Evolutionary conservation across 2,113 vertebrate species (phyloP).

Genomic region (Semicossyphus pulcher): DNA sequence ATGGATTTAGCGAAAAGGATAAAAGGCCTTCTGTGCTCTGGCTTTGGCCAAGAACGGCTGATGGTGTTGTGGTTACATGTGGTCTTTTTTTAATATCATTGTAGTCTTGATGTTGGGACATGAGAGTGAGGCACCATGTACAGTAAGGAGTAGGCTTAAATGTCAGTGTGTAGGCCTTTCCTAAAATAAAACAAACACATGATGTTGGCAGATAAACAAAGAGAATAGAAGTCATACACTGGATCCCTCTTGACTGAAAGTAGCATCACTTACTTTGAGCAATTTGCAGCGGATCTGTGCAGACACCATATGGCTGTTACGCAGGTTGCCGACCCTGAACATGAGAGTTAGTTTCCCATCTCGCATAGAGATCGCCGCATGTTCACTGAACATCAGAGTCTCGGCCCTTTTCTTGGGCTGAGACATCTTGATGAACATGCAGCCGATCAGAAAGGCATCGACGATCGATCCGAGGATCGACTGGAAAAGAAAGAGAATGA

Average conservation of each 20-base stretch:
- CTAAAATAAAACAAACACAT: neutral
- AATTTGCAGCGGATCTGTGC: conserved; percentile 99
- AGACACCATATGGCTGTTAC: conserved; percentile 99
- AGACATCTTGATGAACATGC: conserved; percentile 99
- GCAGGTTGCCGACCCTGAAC: conserved; percentile 98
- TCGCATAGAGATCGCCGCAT: conserved; percentile 96
- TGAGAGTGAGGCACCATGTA: conserved; percentile 1
- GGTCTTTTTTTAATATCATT: neutral
- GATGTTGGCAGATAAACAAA: neutral
- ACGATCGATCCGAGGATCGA: conserved; percentile 98
- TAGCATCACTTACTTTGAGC: conserved; percentile 91
- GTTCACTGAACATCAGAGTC: conserved; percentile 98
- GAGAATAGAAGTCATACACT: neutral
- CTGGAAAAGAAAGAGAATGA: conserved; percentile 98
- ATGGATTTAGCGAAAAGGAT: neutral
- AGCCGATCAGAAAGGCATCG: conserved; percentile 97
- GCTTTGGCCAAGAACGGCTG: neutral
- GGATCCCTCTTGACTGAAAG: conserved; percentile 2
- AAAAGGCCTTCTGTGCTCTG: neutral
- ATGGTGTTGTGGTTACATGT: neutral
- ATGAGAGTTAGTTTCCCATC: conserved; percentile 98
- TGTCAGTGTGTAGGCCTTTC: conserved; percentile 43
- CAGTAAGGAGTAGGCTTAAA: conserved; percentile 31
- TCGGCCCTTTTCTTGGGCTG: conserved; percentile 99
- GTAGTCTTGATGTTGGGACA: neutral